phyloP scores from a whole-genome alignment of 2,797 vertebrate genomes.

The Pyrocephalus nanus region DNA sequence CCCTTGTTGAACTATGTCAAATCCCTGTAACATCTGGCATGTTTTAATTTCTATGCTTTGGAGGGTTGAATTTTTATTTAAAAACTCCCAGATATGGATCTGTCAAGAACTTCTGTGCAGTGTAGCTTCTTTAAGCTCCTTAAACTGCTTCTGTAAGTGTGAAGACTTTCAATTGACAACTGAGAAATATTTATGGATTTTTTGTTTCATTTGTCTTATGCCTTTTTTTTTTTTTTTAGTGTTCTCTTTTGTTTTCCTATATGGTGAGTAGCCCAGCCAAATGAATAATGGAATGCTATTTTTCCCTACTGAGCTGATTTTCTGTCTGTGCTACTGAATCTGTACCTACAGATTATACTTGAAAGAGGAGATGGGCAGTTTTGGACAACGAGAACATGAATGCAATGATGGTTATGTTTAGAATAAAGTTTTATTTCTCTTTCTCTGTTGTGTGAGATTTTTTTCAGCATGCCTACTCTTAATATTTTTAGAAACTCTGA shows the following conservation, averaged over 20 bases:
- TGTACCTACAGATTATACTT: neutral
- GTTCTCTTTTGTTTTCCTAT: neutral
- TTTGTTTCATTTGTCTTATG: neutral
- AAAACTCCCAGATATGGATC: constrained; percentile 46
- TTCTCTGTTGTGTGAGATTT: neutral
- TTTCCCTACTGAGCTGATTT: neutral
- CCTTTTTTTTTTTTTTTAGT: rapidly evolving
- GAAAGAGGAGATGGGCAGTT: neutral
- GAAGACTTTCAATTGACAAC: neutral
- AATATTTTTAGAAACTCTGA: neutral
- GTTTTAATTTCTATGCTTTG: constrained; percentile 61
- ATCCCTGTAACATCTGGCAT: constrained; percentile 68
- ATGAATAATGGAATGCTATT: neutral
- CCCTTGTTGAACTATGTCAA: constrained; percentile 35
- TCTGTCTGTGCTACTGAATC: neutral
- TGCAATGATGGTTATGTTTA: neutral
- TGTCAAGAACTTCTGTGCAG: constrained; percentile 40
- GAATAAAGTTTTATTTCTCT: neutral
- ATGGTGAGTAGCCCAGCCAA: neutral
- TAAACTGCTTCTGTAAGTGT: neutral
- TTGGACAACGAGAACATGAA: neutral
- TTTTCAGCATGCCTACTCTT: neutral
- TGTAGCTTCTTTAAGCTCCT: neutral
- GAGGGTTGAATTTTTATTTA: constrained; percentile 65
- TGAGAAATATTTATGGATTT: neutral